A percentile compares a stretch with the other conserved stretches of the same genome.
These are phyloP conservation scores for Lithobates pipiens DNA, from an alignment of 2,797 vertebrate species.

Conservation along the genomic window DNA sequence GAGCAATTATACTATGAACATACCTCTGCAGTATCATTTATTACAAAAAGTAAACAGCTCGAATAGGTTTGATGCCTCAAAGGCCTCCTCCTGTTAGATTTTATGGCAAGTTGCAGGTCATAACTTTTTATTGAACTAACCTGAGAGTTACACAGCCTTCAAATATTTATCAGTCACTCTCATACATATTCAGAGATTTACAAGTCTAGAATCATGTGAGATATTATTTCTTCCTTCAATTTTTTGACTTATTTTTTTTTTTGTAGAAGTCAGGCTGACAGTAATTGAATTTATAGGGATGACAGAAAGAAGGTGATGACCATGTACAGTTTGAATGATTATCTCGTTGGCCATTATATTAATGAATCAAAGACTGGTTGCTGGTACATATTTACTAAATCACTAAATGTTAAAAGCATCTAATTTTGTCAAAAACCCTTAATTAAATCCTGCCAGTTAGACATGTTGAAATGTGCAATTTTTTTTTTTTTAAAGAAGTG, in stretches of 20 bases:
- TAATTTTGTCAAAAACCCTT: too few species aligned
- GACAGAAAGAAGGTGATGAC: neutral
- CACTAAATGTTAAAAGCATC: too few species aligned
- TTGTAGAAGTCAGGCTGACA: neutral
- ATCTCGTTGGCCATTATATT: neutral
- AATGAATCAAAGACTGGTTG: neutral
- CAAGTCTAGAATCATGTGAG: slow-evolving; percentile 39
- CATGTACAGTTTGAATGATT: neutral
- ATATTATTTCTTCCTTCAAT: neutral
- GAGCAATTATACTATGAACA: slow-evolving; percentile 32
- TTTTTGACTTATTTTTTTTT: slow-evolving; percentile 22
- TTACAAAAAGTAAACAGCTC: slow-evolving; percentile 41
- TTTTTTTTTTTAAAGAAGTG: too few species aligned
- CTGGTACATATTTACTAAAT: too few species aligned
- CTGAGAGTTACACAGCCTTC: slow-evolving; percentile 56
- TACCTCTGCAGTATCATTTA: slow-evolving; percentile 46
- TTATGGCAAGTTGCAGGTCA: slow-evolving; percentile 56
- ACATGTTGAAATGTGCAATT: too few species aligned
- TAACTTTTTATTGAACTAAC: slow-evolving; percentile 61
- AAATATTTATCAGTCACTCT: slow-evolving; percentile 42
- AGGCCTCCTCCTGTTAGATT: slow-evolving; percentile 50
- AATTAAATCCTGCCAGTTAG: too few species aligned
- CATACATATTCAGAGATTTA: slow-evolving; percentile 53
- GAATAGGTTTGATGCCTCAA: slow-evolving; percentile 36
- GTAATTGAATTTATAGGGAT: neutral